Percentiles rank a stretch among this genome's conserved stretches.
phyloP scores from a whole-genome alignment of 2,888 invertebrate genomes.

The Philonicus albiceps region DNA sequence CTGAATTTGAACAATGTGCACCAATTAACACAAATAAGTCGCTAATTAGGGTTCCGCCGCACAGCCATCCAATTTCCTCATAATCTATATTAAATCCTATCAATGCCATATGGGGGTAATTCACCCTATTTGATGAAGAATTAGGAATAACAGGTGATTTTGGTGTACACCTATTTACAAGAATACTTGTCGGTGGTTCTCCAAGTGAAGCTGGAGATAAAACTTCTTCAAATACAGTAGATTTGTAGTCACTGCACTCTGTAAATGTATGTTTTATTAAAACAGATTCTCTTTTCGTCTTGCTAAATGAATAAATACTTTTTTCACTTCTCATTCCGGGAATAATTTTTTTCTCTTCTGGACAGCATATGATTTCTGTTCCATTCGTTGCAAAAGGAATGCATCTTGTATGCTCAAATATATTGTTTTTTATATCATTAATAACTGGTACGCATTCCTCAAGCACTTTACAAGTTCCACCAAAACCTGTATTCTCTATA shows the following conservation, averaged over 20 bases:
- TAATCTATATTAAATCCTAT: slow-evolving; percentile 49
- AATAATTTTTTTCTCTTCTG: slow-evolving; percentile 25
- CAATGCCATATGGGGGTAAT: slow-evolving; percentile 58
- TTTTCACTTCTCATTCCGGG: background rate
- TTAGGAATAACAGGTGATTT: slow-evolving; percentile 62
- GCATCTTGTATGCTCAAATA: slow-evolving; percentile 47
- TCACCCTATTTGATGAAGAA: slow-evolving; percentile 41
- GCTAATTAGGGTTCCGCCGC: slow-evolving; percentile 68
- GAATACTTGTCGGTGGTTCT: background rate
- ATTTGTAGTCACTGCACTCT: slow-evolving; percentile 46
- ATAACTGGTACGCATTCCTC: background rate
- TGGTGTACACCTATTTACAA: slow-evolving; percentile 51
- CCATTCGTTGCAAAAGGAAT: slow-evolving; percentile 48
- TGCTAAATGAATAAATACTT: background rate
- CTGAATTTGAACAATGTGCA: slow-evolving; percentile 64
- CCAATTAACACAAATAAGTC: slow-evolving; percentile 66
- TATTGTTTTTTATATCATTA: background rate
- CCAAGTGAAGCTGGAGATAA: background rate
- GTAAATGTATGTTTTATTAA: background rate
- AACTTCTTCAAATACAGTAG: slow-evolving; percentile 39
- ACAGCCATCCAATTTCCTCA: slow-evolving; percentile 56
- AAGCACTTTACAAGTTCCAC: background rate
- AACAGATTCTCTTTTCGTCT: background rate
- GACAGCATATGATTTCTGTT: slow-evolving; percentile 52
- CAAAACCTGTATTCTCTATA: background rate